Evolutionary conservation across 2,113 vertebrate genomes (phyloP).

Genomic region (Xiphophorus maculatus): DNA sequence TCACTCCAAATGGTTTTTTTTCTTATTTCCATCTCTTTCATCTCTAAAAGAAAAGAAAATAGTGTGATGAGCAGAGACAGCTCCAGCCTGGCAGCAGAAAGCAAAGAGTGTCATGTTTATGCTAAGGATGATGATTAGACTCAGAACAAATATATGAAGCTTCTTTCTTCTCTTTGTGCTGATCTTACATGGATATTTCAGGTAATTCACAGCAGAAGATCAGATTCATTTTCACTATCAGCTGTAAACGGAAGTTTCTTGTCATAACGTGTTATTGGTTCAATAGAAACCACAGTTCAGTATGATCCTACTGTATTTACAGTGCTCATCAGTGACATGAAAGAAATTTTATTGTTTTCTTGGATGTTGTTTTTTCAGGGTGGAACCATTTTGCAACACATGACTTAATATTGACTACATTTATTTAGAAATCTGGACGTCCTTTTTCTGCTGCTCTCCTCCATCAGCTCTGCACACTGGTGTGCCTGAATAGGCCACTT

Average conservation of each 20-base stretch:
- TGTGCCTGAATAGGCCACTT: no score
- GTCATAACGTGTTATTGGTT: neutral
- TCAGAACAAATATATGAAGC: neutral
- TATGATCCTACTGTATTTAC: neutral
- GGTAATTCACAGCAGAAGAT: neutral
- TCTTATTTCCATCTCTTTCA: neutral
- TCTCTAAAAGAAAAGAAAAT: neutral
- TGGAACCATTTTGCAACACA: no score
- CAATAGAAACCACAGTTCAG: neutral
- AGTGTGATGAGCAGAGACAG: neutral
- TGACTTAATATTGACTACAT: no score
- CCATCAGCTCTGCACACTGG: no score
- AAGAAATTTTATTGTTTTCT: no score
- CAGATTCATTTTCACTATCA: neutral
- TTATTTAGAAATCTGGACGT: no score
- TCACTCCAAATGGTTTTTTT: constrained; percentile 37
- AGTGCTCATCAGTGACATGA: no score
- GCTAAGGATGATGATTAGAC: neutral
- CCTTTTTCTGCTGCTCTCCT: no score
- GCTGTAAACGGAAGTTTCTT: neutral
- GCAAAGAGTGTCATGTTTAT: neutral
- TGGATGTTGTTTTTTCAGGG: no score
- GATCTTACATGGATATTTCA: neutral
- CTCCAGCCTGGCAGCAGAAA: neutral
- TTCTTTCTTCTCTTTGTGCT: neutral